A percentile compares a stretch with the other conserved stretches of the same genome.
phyloP scores from a whole-genome alignment of 2,888 invertebrate genomes.

The Catocala sponsa region DNA sequence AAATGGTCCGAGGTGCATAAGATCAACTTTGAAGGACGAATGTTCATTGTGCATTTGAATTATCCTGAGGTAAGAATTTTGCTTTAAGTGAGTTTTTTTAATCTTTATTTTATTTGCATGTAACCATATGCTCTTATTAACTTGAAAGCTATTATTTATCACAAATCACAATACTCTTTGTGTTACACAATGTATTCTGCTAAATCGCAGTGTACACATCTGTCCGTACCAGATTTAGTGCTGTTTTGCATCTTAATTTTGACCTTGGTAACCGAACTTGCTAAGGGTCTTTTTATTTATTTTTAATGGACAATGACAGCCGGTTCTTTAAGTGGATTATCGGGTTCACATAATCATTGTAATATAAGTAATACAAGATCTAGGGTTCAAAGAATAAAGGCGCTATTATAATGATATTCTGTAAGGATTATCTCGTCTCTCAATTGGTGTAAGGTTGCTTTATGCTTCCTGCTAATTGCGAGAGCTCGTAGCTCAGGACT shows the following conservation, averaged over 20 bases:
- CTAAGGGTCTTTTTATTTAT: neutral
- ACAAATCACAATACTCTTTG: slow-evolving; percentile 1
- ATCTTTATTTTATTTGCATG: too few species aligned
- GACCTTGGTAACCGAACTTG: slow-evolving; percentile 2
- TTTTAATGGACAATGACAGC: neutral
- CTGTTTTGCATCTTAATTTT: slow-evolving; percentile 1
- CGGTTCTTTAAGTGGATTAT: neutral
- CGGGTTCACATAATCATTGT: neutral
- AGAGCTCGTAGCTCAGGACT: too few species aligned
- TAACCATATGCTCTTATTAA: too few species aligned
- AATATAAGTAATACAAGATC: too few species aligned
- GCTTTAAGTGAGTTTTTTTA: too few species aligned
- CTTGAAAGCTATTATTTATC: neutral
- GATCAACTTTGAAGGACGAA: slow-evolving; percentile 98
- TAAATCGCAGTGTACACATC: slow-evolving; percentile 4
- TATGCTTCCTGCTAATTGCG: too few species aligned
- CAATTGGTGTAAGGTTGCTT: too few species aligned
- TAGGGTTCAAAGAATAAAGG: too few species aligned
- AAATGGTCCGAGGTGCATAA: slow-evolving; percentile 98
- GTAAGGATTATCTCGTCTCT: too few species aligned
- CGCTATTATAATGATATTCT: too few species aligned
- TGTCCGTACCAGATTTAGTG: slow-evolving; percentile 10
- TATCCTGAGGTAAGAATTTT: slow-evolving; percentile 93
- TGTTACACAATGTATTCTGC: neutral
- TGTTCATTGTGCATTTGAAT: slow-evolving; percentile 98